Base-by-base conservation (phyloP, 2,797 vertebrate species). In the Gadopsis bispinosus region DNA sequence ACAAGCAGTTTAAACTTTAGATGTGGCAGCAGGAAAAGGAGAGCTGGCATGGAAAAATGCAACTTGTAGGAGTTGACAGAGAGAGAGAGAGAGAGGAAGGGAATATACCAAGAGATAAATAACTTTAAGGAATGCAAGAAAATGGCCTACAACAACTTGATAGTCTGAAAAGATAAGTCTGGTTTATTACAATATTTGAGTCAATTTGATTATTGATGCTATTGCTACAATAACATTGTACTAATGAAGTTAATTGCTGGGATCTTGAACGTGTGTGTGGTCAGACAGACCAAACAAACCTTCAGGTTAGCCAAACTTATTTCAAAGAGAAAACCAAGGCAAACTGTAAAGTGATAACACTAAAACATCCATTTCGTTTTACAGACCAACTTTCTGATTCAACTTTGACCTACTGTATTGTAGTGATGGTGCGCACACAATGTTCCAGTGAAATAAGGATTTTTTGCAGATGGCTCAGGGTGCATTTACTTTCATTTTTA, bases 1-100 rank as follows among this genome's bases (percentile, higher is more conserved):
- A 37, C 12, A 22, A 11, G 59, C 19, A 64, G 22, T 54, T 17
- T 75, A 47, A 79, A 73, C 29, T 66, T 67, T 1, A 1, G 33
- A 62, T 12, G 1, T 29, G 11, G 12, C 0, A 20, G 58, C 20
- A 29, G 35, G 39, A 22, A 26, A 31, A 20, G 19, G 3, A 17
- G 37, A 58, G 45, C 50, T 31, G 20, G 56, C 3, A 5, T 5
- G 51, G 9, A 66, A 39, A 17, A 48, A 69, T 29, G 4, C 11
- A 69, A 60, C 2, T 17, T 41, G 16, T 5, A 29, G 11, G 1
- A 43, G 55, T n/a, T 35, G 33, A 31, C 33, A 77, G 51, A 39
- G 29, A 50, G n/a, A 19, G n/a, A 41, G 26, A 31, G 39, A 77
- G 51, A 39, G 29, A 50, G n/a, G 17, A 29, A 41, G 7, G 17